Percentiles rank a stretch among this genome's conserved stretches.
These are phyloP conservation scores for Hyperoplus lanceolatus DNA, from an alignment of 2,797 vertebrate species.

Conservation along the genomic window DNA sequence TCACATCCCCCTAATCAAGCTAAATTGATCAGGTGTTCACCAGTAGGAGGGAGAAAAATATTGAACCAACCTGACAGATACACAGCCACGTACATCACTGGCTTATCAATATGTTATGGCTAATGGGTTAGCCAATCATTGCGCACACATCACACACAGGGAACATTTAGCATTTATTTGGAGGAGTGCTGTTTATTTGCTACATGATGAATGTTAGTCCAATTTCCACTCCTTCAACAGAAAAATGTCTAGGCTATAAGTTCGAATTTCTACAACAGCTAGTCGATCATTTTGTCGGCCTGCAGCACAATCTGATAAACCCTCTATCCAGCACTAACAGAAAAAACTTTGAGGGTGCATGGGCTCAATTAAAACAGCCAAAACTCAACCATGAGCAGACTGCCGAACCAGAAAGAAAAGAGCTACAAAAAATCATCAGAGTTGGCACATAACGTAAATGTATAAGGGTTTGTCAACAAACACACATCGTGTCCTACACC, in stretches of 20 bases:
- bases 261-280: background rate
- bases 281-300: background rate
- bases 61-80: background rate
- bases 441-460: too few relatives aligned
- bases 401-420: background rate
- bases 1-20: background rate
- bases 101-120: background rate
- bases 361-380: background rate
- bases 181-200: background rate
- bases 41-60: background rate
- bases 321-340: background rate
- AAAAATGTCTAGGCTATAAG: background rate
- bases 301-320: background rate
- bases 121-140: constrained; percentile 1
- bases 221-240: background rate
- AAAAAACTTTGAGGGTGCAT: background rate
- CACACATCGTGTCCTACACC: background rate
- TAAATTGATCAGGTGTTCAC: constrained; percentile 5
- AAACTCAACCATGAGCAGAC: background rate
- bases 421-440: background rate
- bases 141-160: background rate
- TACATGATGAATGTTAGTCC: background rate
- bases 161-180: constrained; percentile 3
- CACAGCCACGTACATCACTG: constrained; percentile 5
- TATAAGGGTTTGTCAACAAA: background rate